Base-by-base conservation (phyloP, 2,888 invertebrate species). In the Campoplex nolae region DNA sequence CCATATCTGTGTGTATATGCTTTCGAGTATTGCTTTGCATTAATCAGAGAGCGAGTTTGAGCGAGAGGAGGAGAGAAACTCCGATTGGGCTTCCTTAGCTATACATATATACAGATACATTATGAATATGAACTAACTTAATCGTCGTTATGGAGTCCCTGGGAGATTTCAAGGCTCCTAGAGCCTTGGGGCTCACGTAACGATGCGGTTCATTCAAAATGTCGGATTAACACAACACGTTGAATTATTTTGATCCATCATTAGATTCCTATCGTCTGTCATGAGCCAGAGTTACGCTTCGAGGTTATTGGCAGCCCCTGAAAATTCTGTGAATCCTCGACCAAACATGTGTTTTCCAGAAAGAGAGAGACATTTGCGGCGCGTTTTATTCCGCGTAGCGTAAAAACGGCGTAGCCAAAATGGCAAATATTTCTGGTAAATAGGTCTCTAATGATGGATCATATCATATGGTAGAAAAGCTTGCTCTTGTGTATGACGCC, bases 391-490 rank as follows among this genome's bases (percentile, higher is more conserved):
- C 54, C 71, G 23, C 35, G 48, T 73, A 13, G 23, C 62, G 62
- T 70, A 74, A 81, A 81, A 88, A 88, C 90, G 90, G 90, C 90
- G 28, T 9, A 48, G 90, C 90, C 67, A 23, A 92, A 93, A 92
- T 91, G 90, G 35, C 88, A 90, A 92, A 94, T 93, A 93, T 94
- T 93, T 93, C 93, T 92, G 93, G 92, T 93, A 92, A 92, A 92
- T 92, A 92, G 90, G 90, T 87, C 90, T 91, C 91, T 94, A 94
- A 94, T 94, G 94, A 94, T 94, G 94, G 93, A 94, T 94, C 94
- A 93, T 93, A 92, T 68, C 90, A 91, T 32, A 62, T 90, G 91
- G 48, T 38, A 51, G 79, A 48, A 48, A 13, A 68, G 13, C 54
- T 68, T 68, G 58, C 48, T 35, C 92, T 93, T 94, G 94, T 89